Evolutionary conservation across 2,888 invertebrate genomes (phyloP).

Genomic region (Acrobasis suavella): DNA sequence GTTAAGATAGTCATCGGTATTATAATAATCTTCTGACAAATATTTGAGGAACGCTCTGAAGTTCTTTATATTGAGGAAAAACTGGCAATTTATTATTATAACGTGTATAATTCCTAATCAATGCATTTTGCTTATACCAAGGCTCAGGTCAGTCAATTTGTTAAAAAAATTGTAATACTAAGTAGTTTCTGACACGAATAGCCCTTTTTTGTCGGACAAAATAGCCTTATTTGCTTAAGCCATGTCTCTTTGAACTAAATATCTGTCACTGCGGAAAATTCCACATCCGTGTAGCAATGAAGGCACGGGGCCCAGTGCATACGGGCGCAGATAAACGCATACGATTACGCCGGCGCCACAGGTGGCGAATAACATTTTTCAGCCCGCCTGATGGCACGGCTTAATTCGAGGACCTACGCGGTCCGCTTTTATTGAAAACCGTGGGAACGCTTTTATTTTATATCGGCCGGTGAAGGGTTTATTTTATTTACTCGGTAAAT

Average conservation of each 20-base stretch:
- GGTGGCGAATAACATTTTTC: slow-evolving; percentile 83
- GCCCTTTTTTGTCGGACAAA: background rate
- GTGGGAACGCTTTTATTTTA: slow-evolving; percentile 55
- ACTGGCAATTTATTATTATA: too few relatives aligned
- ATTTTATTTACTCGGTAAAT: slow-evolving; percentile 26
- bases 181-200: too few relatives aligned
- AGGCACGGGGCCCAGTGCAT: slow-evolving; percentile 54
- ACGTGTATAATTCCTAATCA: too few relatives aligned
- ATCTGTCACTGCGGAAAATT: slow-evolving; percentile 12
- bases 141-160: too few relatives aligned
- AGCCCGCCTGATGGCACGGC: slow-evolving; percentile 62
- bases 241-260: background rate
- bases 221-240: too few relatives aligned
- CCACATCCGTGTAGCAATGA: slow-evolving; percentile 50
- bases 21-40: too few relatives aligned
- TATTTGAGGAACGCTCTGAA: too few relatives aligned
- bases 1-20: too few relatives aligned
- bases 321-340: slow-evolving; percentile 77
- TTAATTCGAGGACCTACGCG: slow-evolving; percentile 68
- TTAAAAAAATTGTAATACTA: too few relatives aligned
- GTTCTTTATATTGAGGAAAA: too few relatives aligned
- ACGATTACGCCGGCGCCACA: slow-evolving; percentile 76
- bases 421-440: slow-evolving; percentile 72
- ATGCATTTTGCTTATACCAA: too few relatives aligned
- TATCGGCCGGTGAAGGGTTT: slow-evolving; percentile 24